A percentile compares a stretch with the other conserved stretches of the same genome.
Conservation (phyloP, 2,797 vertebrate species). For the Nannoperca obscura region DNA sequence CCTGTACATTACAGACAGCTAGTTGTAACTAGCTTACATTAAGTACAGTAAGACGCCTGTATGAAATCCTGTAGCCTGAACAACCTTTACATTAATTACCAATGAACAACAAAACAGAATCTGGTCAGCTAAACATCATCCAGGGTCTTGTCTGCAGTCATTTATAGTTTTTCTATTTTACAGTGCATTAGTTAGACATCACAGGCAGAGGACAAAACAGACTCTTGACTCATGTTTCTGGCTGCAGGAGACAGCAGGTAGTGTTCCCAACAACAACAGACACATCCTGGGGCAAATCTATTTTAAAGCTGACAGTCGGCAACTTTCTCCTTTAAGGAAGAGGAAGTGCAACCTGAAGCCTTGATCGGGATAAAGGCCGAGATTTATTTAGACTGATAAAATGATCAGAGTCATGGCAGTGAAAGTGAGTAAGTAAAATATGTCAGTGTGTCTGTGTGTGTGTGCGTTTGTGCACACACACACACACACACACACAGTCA, state of each 20-base stretch:
- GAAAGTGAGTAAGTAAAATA: slow-evolving; percentile 42
- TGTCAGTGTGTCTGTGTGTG: slow-evolving; percentile 13
- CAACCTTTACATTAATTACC: slow-evolving; percentile 13
- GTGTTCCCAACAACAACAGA: slow-evolving; percentile 60
- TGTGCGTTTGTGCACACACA: background rate
- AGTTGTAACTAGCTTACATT: too few species aligned
- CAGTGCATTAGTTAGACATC: slow-evolving; percentile 51
- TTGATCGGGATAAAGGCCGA: slow-evolving; percentile 62
- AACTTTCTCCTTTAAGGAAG: slow-evolving; percentile 55
- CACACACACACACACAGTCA: slow-evolving; percentile 12
- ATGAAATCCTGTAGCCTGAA: slow-evolving; percentile 29
- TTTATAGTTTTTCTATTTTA: slow-evolving; percentile 29
- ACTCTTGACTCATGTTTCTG: slow-evolving; percentile 66
- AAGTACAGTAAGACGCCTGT: background rate
- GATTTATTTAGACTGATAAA: slow-evolving; percentile 69
- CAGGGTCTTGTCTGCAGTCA: slow-evolving; percentile 26
- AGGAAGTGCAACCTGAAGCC: slow-evolving; percentile 63
- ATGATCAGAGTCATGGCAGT: slow-evolving; percentile 53
- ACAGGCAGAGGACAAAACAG: slow-evolving; percentile 54
- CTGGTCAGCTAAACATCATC: slow-evolving; percentile 37
- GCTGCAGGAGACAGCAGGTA: slow-evolving; percentile 67
- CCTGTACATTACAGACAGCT: background rate
- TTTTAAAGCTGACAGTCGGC: slow-evolving; percentile 63
- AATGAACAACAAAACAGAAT: slow-evolving; percentile 14
- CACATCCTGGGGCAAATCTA: slow-evolving; percentile 58